Evolutionary conservation across 2,888 invertebrate species (phyloP).

Genomic region (Prenolepis imparis): DNA sequence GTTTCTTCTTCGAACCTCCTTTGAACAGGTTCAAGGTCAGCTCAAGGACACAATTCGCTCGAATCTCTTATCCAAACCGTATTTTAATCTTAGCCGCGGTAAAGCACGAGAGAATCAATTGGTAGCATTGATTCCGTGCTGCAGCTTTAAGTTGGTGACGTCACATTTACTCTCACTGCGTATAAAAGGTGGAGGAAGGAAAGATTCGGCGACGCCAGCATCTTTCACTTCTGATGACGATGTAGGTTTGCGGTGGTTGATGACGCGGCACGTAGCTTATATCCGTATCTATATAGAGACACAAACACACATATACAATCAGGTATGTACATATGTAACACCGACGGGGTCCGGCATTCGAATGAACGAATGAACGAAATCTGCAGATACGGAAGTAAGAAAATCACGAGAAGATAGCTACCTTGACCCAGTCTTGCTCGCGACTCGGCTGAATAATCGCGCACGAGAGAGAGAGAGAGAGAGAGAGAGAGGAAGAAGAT

Average conservation of each 20-base stretch:
- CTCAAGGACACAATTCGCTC: neutral
- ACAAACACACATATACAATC: neutral
- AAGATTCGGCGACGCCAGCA: conserved; percentile 83
- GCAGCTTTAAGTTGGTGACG: conserved; percentile 81
- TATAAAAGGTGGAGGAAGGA: conserved; percentile 79
- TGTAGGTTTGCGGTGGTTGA: conserved; percentile 81
- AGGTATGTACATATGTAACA: neutral
- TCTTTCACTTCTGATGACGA: conserved; percentile 83
- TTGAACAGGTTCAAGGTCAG: neutral
- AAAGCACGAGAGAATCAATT: conserved; percentile 74
- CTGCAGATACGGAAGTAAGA: conserved; percentile 66
- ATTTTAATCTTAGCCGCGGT: neutral
- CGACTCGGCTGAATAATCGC: conserved; percentile 29
- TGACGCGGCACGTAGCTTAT: conserved; percentile 82
- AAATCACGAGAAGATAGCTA: conserved; percentile 74
- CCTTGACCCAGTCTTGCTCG: conserved; percentile 80
- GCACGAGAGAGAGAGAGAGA: neutral
- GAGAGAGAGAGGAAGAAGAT: neutral
- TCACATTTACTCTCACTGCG: conserved; percentile 82
- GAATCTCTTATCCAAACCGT: neutral
- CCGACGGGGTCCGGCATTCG: conserved; percentile 61
- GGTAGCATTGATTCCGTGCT: conserved; percentile 72
- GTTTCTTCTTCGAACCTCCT: no score
- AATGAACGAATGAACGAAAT: conserved; percentile 76
- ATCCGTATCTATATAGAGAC: conserved; percentile 69